Evolutionary conservation across 2,797 vertebrate genomes (phyloP).

Genomic region (Tenualosa thibaudeaui): DNA sequence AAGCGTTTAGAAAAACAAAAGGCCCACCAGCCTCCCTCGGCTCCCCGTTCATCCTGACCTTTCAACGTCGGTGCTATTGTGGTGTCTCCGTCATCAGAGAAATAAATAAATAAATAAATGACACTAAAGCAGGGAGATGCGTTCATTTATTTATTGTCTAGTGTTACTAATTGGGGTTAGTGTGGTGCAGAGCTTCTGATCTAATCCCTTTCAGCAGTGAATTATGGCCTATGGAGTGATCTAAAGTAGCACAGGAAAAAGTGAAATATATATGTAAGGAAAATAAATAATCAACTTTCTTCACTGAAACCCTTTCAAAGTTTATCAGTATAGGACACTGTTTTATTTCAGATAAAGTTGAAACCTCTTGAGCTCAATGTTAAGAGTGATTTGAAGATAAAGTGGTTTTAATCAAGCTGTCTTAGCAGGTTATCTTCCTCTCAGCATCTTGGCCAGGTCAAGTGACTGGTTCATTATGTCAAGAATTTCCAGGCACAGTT

Average conservation of each 20-base stretch:
- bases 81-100: constrained; percentile 50
- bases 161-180: constrained; percentile 76
- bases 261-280: too few species aligned
- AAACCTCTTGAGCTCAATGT: background rate
- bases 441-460: background rate
- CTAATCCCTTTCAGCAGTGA: background rate
- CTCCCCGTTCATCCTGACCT: constrained; percentile 84
- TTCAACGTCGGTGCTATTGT: constrained; percentile 75
- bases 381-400: background rate
- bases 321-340: background rate
- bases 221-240: background rate
- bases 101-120: constrained; percentile 8
- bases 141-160: constrained; percentile 52
- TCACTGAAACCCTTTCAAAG: background rate
- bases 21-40: constrained; percentile 30
- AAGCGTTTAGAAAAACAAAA: constrained; percentile 84
- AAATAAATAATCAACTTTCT: background rate
- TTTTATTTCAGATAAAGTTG: background rate
- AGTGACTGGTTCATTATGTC: constrained; percentile 14
- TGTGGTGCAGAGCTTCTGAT: constrained; percentile 36
- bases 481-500: constrained; percentile 8
- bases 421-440: background rate
- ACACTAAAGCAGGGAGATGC: constrained; percentile 28
- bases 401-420: background rate
- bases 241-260: background rate